Evolutionary conservation across 2,113 vertebrate genomes (phyloP).

Genomic region (Equus przewalskii): DNA sequence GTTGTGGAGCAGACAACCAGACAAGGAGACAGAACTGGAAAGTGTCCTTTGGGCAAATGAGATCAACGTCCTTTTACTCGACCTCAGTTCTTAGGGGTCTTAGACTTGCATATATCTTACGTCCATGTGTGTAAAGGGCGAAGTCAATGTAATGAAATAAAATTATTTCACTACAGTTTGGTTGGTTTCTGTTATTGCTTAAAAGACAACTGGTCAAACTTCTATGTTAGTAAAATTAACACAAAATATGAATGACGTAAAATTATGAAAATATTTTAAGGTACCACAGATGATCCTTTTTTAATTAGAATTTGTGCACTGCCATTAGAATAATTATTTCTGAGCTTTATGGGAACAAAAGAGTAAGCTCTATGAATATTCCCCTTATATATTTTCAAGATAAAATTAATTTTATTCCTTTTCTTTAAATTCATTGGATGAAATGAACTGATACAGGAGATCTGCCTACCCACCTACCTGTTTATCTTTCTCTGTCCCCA

Average conservation of each 20-base stretch:
- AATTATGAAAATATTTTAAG: slow-evolving; percentile 31
- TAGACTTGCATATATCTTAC: background rate
- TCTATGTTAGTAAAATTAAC: slow-evolving; percentile 20
- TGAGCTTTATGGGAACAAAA: slow-evolving; percentile 31
- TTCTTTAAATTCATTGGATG: slow-evolving; percentile 28
- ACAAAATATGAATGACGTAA: background rate
- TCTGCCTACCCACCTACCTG: background rate
- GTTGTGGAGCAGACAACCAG: background rate
- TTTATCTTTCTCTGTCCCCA: background rate
- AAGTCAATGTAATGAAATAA: slow-evolving; percentile 1
- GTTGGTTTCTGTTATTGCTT: slow-evolving; percentile 18
- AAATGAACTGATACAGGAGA: slow-evolving; percentile 14
- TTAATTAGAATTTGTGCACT: slow-evolving; percentile 24
- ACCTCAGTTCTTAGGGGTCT: background rate
- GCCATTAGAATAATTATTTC: background rate
- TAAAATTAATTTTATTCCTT: slow-evolving; percentile 55
- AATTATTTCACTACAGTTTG: background rate
- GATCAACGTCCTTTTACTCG: background rate
- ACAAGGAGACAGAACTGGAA: background rate
- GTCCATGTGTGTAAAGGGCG: background rate
- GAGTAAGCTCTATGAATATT: background rate
- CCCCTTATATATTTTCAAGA: background rate
- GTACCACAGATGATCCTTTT: background rate
- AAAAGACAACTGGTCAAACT: slow-evolving; percentile 20
- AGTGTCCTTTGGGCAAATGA: background rate